Base-by-base conservation (phyloP, 2,113 vertebrate genomes). In the Myocastor coypus region DNA sequence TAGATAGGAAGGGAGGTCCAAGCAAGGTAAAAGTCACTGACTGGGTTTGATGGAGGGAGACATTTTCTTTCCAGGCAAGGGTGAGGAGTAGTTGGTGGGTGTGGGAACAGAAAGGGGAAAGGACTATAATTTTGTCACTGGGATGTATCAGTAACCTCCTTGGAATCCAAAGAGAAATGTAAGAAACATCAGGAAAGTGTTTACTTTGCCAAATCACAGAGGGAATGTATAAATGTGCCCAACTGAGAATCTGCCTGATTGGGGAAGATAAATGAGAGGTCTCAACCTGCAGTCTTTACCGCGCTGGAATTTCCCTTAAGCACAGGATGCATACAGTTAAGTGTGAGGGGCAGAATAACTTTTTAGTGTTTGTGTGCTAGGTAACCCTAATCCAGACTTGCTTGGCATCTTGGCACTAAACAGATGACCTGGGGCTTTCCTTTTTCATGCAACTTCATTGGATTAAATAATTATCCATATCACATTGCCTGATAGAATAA, bases 231-330 rank as follows among this genome's bases (percentile, higher is more conserved):
- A 19, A 88, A 85, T 10, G 78, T 93, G 13, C 26, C 90, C 28
- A 83, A 7, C 59, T 32, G 80, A 69, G 28, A 68, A 13, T 93
- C 34, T 92, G 73, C 42, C 42, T 3, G 6, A 5, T 22, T 77
- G 71, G 40, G 69, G 83, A 63, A 82, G n/a, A 75, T 26, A 57
- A 69, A 78, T 16, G 3, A 12, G n/a, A 82, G 9, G 0, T 84
- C n/a, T 88, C n/a, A 20, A 87, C 77, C 11, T 85, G 32, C 69
- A 32, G 57, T 61, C 26, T 83, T 83, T 50, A 32, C 11, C 32
- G 73, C 69, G 52, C 17, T 90, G 77, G n/a, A 88, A 30, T 91
- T 95, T 57, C 57, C 50, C 83, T 63, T 87, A 94, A 90, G 85
- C 61, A 64, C 1, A 84, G 78, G 64, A 40, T 32, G 87, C 7